Conservation (phyloP, 2,888 invertebrate species). For the Drosophila colorata region DNA sequence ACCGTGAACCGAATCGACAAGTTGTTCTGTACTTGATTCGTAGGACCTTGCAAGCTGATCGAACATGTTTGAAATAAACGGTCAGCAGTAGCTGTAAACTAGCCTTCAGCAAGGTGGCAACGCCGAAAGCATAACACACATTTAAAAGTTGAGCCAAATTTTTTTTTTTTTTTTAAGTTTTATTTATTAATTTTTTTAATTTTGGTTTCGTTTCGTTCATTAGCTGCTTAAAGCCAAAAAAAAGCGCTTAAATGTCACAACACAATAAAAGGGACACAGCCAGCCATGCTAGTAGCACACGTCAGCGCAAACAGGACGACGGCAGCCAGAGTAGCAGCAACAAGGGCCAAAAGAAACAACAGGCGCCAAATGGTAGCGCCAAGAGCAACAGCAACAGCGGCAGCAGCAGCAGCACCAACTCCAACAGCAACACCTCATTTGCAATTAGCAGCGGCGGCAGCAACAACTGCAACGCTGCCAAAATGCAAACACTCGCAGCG, state of each 20-base stretch:
- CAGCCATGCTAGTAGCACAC: conserved; percentile 54
- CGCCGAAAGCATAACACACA: not conserved
- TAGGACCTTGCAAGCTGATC: too few species aligned
- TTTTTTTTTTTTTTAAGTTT: not conserved
- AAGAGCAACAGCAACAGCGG: conserved; percentile 40
- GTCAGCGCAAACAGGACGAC: conserved; percentile 61
- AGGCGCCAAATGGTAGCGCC: conserved; percentile 53
- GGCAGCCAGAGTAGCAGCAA: conserved; percentile 49
- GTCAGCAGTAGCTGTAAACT: too few species aligned
- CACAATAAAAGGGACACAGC: conserved; percentile 77
- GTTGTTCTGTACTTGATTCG: too few species aligned
- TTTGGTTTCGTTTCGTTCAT: conserved; percentile 20
- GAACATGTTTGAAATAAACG: too few species aligned
- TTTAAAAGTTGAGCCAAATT: not conserved
- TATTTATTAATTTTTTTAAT: not conserved
- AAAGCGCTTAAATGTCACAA: conserved; percentile 81
- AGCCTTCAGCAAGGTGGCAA: not conserved
- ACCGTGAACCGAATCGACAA: too few species aligned
- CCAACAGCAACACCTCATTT: conserved; percentile 40
- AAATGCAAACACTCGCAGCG: conserved; percentile 21
- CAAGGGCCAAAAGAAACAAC: conserved; percentile 62
- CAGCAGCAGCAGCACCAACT: conserved; percentile 10
- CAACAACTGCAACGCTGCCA: conserved; percentile 27
- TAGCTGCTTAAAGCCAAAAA: conserved; percentile 31
- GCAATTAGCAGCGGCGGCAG: not conserved